These are phyloP conservation scores for Novumbra hubbsi DNA, from an alignment of 2,797 vertebrate genomes.

Conservation along the genomic window DNA sequence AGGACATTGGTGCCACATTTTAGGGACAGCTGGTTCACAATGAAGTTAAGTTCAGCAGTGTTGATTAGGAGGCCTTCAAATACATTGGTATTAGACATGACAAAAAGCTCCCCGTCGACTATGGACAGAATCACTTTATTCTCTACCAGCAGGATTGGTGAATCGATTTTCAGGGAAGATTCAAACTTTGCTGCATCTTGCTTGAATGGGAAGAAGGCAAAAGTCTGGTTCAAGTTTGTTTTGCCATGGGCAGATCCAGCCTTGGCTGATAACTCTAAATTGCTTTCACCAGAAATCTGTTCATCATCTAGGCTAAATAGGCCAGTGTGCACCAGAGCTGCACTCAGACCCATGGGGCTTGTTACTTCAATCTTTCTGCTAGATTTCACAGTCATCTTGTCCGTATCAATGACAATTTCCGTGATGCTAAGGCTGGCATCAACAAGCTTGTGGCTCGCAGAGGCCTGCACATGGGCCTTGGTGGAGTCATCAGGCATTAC, in stretches of 20 bases:
- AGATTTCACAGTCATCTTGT: conserved; percentile 62
- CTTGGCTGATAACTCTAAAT: conserved; percentile 71
- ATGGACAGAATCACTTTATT: conserved; percentile 76
- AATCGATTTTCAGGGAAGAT: conserved; percentile 79
- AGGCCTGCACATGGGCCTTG: conserved; percentile 69
- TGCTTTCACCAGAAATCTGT: conserved; percentile 65
- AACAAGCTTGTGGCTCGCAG: conserved; percentile 81
- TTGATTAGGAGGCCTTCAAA: conserved; percentile 77
- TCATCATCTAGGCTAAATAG: conserved; percentile 64
- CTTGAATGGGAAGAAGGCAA: conserved; percentile 63
- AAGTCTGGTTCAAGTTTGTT: conserved; percentile 67
- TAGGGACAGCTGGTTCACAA: conserved; percentile 75
- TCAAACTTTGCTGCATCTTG: conserved; percentile 68
- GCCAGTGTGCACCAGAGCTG: conserved; percentile 68
- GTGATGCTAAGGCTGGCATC: conserved; percentile 73
- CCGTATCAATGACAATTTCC: conserved; percentile 63
- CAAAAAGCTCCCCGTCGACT: conserved; percentile 65
- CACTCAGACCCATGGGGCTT: conserved; percentile 76
- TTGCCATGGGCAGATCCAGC: conserved; percentile 74
- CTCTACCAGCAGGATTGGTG: conserved; percentile 72
- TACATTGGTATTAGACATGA: conserved; percentile 78
- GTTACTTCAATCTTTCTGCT: conserved; percentile 71
- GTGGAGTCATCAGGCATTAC: conserved; percentile 62
- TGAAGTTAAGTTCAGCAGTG: conserved; percentile 73
- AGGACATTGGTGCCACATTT: conserved; percentile 77